Base-by-base conservation (phyloP, 2,113 vertebrate genomes). In the Platanista minor region DNA sequence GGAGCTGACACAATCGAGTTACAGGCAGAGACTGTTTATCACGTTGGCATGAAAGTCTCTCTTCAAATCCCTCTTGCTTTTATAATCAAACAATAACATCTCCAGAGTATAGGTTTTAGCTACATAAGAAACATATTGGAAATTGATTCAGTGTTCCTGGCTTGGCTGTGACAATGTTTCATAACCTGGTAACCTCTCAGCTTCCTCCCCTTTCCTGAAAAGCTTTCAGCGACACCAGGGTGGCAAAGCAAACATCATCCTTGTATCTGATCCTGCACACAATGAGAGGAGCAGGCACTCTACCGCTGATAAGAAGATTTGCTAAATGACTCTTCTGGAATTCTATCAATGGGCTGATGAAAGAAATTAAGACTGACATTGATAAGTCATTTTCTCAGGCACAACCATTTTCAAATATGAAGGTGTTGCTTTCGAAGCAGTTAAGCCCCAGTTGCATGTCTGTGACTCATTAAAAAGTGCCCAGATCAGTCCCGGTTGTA, bases 41-140 rank as follows among this genome's bases (percentile, higher is more conserved):
- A 87, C 10, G 1, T 59, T 87, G 93, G 62, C 95, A 90, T 57
- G 88, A 94, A 96, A 94, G 83, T 91, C 91, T 96, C 86, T 96
- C 72, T 84, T 97, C 89, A 96, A 89, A 97, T 96, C 95, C 14
- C 69, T 97, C 87, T 27, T 86, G 89, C 75, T 98, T 92, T 96
- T 96, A 96, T 93, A 98, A 98, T 97, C 97, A 97, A 98, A 98
- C 98, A 97, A 95, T 96, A 98, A 98, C 89, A 98, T 97, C 98
- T 98, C 96, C 67, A 93, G 98, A 92, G 61, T 66, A 89, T 31
- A 97, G 92, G 81, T 95, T 96, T 33, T 18, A 98, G 96, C 94
- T 33, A 96, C 39, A 84, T 91, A 59, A 98, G 78, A 97, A 81
- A 90, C 69, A 97, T 90, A 96, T 3, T 98, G 97, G 96, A 98